Evolutionary conservation across 1,140 invertebrate species (phyloP).

Genomic region (Diplogasteroides magnus): DNA sequence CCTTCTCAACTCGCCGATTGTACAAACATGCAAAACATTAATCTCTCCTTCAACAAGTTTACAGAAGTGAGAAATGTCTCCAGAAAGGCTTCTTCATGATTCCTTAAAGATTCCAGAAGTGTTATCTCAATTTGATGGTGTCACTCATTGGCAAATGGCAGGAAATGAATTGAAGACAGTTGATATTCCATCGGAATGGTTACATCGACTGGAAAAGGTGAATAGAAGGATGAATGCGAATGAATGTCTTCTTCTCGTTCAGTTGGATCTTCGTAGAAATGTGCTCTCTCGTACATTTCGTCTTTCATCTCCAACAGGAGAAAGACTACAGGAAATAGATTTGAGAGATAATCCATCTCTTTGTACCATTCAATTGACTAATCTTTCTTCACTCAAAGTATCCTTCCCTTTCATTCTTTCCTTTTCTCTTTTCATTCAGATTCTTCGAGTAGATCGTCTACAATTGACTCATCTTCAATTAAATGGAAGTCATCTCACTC

Average conservation of each 20-base stretch:
- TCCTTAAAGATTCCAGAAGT: background rate
- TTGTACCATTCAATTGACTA: background rate
- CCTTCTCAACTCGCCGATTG: background rate
- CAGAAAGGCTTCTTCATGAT: background rate
- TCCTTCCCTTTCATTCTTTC: background rate
- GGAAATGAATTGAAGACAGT: background rate
- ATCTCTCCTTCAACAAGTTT: background rate
- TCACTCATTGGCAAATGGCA: background rate
- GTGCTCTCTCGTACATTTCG: background rate
- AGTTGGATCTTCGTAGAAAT: background rate
- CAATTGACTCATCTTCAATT: background rate
- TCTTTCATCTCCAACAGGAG: background rate
- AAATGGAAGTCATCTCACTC: background rate
- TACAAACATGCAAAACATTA: background rate
- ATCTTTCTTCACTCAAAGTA: background rate
- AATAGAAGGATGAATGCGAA: background rate
- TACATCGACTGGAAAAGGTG: background rate
- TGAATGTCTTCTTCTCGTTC: background rate
- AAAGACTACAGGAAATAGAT: background rate
- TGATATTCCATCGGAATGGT: background rate
- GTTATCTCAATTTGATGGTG: background rate
- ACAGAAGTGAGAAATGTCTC: background rate
- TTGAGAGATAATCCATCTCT: background rate
- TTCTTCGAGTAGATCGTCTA: background rate
- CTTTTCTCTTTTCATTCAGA: background rate